Percentiles rank a stretch among this genome's conserved stretches.
These are phyloP conservation scores for Amphiduros pacificus DNA, from an alignment of 2,888 invertebrate species.

Conservation along the genomic window DNA sequence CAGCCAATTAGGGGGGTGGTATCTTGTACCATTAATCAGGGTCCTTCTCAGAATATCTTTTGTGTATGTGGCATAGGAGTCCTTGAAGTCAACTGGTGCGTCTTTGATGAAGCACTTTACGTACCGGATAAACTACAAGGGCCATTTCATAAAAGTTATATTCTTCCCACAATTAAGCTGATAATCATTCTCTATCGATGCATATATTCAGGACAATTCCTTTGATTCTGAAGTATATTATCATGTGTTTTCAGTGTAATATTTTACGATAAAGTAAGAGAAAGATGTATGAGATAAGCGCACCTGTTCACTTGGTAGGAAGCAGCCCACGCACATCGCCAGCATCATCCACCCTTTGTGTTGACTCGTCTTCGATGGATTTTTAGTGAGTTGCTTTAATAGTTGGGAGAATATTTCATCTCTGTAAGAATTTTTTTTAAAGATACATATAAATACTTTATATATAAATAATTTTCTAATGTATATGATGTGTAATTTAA, in stretches of 20 bases:
- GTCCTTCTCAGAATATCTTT: slow-evolving; percentile 27
- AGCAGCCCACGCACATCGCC: slow-evolving; percentile 31
- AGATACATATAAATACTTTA: too few species aligned
- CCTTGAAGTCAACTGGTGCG: slow-evolving; percentile 18
- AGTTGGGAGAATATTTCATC: slow-evolving; percentile 36
- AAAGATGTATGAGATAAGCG: neutral
- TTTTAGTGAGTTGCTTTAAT: slow-evolving; percentile 30
- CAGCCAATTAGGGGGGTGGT: slow-evolving; percentile 36
- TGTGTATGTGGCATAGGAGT: slow-evolving; percentile 23
- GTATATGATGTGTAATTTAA: too few species aligned
- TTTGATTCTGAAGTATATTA: too few species aligned
- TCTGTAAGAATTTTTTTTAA: too few species aligned
- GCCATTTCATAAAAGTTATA: neutral
- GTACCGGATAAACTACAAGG: slow-evolving; percentile 15
- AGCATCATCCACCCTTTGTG: slow-evolving; percentile 32
- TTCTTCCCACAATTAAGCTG: neutral
- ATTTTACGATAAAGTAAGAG: neutral
- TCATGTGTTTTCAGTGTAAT: neutral
- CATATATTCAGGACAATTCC: too few species aligned
- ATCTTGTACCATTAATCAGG: slow-evolving; percentile 28
- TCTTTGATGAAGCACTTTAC: slow-evolving; percentile 28
- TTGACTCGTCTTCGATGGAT: slow-evolving; percentile 25
- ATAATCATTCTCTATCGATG: neutral
- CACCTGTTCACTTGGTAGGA: slow-evolving; percentile 31
- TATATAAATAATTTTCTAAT: too few species aligned